Evolutionary conservation across 2,113 vertebrate species (phyloP).

Genomic region (Xenus cinereus): DNA sequence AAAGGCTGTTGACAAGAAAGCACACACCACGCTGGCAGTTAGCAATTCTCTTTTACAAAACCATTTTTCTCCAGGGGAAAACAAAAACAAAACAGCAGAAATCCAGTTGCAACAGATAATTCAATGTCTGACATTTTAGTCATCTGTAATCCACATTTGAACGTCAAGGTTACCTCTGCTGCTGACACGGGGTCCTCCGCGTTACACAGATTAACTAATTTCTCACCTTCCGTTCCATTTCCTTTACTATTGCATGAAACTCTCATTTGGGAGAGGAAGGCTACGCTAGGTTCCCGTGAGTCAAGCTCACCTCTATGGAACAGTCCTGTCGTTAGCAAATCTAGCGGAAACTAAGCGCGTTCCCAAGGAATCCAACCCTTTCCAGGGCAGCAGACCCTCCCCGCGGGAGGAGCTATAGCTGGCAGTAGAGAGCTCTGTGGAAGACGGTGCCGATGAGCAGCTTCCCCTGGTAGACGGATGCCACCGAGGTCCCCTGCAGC

Average conservation of each 20-base stretch:
- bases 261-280: background rate
- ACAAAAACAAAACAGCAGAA: background rate
- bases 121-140: background rate
- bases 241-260: background rate
- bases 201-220: background rate
- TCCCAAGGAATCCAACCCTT: background rate
- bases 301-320: background rate
- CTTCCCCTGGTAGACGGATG: constrained; percentile 74
- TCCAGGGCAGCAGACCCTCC: background rate
- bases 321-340: background rate
- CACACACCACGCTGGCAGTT: background rate
- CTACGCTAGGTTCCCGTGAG: background rate
- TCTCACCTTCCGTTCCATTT: background rate
- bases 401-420: constrained; percentile 42
- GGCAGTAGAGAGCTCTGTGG: constrained; percentile 87
- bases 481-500: constrained; percentile 85
- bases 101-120: background rate
- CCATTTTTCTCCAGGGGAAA: background rate
- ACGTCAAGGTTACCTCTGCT: background rate
- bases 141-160: background rate
- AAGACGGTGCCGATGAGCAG: constrained; percentile 88
- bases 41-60: background rate
- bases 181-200: background rate
- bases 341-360: background rate
- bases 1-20: background rate